These are phyloP conservation scores for Eledone cirrhosa DNA, from an alignment of 2,888 invertebrate species.

Conservation along the genomic window DNA sequence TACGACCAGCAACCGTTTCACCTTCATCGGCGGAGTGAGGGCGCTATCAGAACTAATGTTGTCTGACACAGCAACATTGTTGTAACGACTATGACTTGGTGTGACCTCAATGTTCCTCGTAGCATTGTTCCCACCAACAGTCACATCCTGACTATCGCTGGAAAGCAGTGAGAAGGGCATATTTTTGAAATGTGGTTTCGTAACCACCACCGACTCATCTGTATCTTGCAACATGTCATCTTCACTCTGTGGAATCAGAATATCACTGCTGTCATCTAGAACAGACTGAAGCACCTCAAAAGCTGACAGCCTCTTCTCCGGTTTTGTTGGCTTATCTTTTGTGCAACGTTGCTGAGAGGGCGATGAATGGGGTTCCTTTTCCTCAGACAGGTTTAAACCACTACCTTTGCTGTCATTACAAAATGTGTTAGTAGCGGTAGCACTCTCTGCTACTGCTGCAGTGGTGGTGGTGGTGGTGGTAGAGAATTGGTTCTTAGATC, in stretches of 20 bases:
- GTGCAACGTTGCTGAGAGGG: no score
- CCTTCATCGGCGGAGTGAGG: neutral
- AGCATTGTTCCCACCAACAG: neutral
- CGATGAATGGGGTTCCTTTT: no score
- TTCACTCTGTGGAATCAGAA: neutral
- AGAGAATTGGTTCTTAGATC: no score
- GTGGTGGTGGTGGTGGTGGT: no score
- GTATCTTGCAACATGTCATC: neutral
- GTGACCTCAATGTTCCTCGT: neutral
- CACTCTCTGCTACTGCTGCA: no score
- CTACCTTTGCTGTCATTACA: no score
- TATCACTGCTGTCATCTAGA: slow-evolving; percentile 15
- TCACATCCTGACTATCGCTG: neutral
- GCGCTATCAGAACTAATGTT: neutral
- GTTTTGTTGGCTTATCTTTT: no score
- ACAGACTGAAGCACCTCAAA: slow-evolving; percentile 22
- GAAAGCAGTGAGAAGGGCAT: no score
- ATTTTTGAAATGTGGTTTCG: no score
- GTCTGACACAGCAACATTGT: neutral
- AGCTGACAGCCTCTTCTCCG: neutral
- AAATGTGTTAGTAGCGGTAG: no score
- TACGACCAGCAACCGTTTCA: neutral
- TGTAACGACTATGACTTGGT: neutral
- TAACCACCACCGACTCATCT: neutral
- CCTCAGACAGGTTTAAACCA: no score